Percentiles rank a stretch among this genome's conserved stretches.
Conservation (phyloP, 53 echinoderm and acorn worm species). For the Henricia sp. region DNA sequence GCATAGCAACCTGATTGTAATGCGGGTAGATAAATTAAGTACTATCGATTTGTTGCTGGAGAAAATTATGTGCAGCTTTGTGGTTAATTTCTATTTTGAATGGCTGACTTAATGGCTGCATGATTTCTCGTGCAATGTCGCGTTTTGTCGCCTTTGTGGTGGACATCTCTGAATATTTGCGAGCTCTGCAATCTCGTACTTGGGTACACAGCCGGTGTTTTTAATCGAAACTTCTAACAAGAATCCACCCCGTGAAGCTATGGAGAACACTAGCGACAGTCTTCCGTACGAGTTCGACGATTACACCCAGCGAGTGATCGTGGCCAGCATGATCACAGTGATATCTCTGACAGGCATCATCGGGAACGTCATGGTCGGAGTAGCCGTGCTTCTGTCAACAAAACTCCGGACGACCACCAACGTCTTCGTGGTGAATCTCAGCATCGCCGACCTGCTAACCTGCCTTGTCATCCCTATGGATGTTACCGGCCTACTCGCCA, state of each 20-base stretch:
- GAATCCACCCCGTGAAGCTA: neutral
- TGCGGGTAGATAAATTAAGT: too few relatives aligned
- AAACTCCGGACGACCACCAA: constrained; percentile 77
- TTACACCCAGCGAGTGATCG: constrained; percentile 65
- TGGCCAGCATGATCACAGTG: constrained; percentile 48
- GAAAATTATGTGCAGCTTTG: too few relatives aligned
- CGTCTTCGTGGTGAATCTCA: constrained; percentile 74
- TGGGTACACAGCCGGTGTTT: neutral
- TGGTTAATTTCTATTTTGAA: too few relatives aligned
- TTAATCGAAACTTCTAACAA: neutral
- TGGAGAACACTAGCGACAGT: neutral
- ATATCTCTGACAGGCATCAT: constrained; percentile 54
- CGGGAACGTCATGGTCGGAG: constrained; percentile 66
- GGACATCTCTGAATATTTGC: too few relatives aligned
- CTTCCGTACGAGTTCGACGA: constrained; percentile 29
- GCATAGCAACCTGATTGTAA: too few relatives aligned
- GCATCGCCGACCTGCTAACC: constrained; percentile 71
- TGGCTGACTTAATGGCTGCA: too few relatives aligned
- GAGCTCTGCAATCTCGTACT: neutral
- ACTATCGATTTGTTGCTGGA: too few relatives aligned
- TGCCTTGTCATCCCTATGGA: constrained; percentile 71
- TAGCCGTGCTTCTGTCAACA: constrained; percentile 68
- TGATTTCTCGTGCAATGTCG: too few relatives aligned
- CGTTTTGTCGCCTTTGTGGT: too few relatives aligned
- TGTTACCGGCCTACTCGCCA: constrained; percentile 68